Base-by-base conservation (phyloP, 1,140 invertebrate species). In the Scaptomyza graminum region DNA sequence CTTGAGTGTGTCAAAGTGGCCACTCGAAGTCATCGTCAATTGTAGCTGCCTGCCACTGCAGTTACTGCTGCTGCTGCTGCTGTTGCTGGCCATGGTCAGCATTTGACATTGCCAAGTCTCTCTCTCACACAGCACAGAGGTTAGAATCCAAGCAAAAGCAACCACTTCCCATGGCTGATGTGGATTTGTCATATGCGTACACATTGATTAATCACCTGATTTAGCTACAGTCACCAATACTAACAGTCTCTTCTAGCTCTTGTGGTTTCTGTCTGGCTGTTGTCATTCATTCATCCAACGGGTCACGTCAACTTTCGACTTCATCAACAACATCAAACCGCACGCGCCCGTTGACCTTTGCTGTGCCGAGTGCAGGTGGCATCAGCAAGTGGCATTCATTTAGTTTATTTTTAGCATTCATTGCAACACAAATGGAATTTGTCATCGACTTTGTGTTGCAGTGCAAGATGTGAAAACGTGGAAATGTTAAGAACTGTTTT, bases 321-420 rank as follows among this genome's bases (percentile, higher is more conserved):
- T 72, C 49, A 46, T 44, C 68, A 11, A 22, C 59, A 18, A 15
- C 43, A 9, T 22, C 7, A 34, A 56, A 47, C 60, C 72, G 69
- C 82, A 81, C 79, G 79, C 79, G 79, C 75, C 61, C 63, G 51
- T 12, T 75, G 79, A 82, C 79, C 79, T 82, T 75, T 82, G 47
- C 60, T 43, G 49, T 28, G 28, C 12, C 51, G 15, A 28, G 5
- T 28, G 55, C 76, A 59, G 44, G 62, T 55, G 74, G 31, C 31
- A 34, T 6, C 70, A 67, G 54, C 50, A 52, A 72, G 54, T 75
- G 74, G 78, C 76, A 77, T 70, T 77, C 81, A 85, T 66, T 68
- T 44, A 12, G 34, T 64, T 87, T 87, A 85, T 87, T 87, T 84
- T 62, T 80, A 81, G 77, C 81, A 69, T 52, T 59, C 25, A 64